Conservation (phyloP, 2,113 vertebrate genomes). For the Prunella himalayana region DNA sequence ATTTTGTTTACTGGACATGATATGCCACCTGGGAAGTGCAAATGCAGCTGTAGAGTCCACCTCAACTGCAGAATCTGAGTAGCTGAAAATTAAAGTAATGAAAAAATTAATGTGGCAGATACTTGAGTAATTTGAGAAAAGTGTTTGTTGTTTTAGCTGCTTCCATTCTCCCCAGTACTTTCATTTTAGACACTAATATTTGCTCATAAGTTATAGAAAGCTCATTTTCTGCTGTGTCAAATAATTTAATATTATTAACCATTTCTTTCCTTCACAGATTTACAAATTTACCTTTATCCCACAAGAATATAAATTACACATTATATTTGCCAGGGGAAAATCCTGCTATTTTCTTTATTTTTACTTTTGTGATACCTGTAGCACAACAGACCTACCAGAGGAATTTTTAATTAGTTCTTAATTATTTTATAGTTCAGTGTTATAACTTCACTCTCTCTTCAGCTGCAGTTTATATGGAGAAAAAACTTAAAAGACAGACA, state of each 20-base stretch:
- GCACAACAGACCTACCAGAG: background rate
- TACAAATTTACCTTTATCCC: background rate
- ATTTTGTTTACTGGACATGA: background rate
- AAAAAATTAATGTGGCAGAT: background rate
- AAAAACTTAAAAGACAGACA: background rate
- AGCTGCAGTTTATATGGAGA: background rate
- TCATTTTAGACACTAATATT: background rate
- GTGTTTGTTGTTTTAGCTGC: background rate
- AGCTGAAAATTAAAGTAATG: background rate
- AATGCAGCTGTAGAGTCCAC: background rate
- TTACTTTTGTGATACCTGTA: background rate
- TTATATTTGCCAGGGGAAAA: background rate
- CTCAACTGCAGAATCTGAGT: background rate
- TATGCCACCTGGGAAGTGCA: background rate
- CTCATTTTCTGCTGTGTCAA: background rate
- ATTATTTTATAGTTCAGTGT: background rate
- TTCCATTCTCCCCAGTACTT: background rate
- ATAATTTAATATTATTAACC: background rate
- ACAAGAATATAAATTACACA: background rate
- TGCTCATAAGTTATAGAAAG: background rate
- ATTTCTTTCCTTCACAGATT: background rate
- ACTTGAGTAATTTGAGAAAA: background rate
- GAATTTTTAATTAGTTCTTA: background rate
- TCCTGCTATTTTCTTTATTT: background rate
- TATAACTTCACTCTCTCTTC: background rate